Conservation (phyloP, 2,888 invertebrate species). For the Cataglyphis cursor region DNA sequence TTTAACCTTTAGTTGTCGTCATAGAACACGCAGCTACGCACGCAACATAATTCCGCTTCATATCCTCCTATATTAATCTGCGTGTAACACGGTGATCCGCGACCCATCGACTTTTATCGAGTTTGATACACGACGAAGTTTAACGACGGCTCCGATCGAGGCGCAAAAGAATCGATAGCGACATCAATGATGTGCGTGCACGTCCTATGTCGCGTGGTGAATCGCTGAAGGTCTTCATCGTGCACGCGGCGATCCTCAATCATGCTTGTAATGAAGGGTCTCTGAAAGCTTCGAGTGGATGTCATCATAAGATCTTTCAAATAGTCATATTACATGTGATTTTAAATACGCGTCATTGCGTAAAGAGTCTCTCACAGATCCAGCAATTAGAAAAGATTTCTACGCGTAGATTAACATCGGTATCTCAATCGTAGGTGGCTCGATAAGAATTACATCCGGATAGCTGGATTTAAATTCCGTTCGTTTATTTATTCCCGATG, state of each 20-base stretch:
- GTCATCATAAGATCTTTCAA: slow-evolving; percentile 26
- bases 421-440: not conserved
- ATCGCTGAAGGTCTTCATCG: slow-evolving; percentile 41
- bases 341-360: not conserved
- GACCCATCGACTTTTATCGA: not conserved
- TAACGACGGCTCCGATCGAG: not conserved
- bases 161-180: slow-evolving; percentile 1
- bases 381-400: not conserved
- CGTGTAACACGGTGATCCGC: slow-evolving; percentile 19
- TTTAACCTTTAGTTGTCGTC: slow-evolving; percentile 45
- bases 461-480: not conserved
- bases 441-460: not conserved
- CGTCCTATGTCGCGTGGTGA: slow-evolving; percentile 14
- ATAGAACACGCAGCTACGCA: slow-evolving; percentile 73
- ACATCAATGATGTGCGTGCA: slow-evolving; percentile 36
- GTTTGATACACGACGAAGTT: slow-evolving; percentile 63
- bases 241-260: slow-evolving; percentile 15
- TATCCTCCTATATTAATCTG: slow-evolving; percentile 79
- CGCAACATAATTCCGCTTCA: slow-evolving; percentile 77
- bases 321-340: not conserved
- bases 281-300: not conserved
- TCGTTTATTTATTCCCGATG: not conserved
- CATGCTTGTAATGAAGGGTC: not conserved
- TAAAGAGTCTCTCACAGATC: not conserved
- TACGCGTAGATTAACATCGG: not conserved